Base-by-base conservation (phyloP, 2,797 vertebrate genomes). In the Propithecus deckenii region DNA sequence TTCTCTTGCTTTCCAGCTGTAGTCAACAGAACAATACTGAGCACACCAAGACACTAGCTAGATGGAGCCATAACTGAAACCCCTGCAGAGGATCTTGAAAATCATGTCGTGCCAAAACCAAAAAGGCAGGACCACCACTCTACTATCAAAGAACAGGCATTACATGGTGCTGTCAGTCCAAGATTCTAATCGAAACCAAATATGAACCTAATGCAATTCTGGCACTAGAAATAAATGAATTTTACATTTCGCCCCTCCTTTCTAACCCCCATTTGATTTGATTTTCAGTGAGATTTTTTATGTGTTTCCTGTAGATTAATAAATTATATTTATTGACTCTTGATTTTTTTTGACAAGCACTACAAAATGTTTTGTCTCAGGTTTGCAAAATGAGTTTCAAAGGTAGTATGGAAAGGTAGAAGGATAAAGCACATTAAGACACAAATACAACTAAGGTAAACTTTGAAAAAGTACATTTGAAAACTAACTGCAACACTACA, bases 111-210 rank as follows among this genome's bases (percentile, higher is more conserved):
- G 52, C 25, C n/a, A 86, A 96, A 89, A 75, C 28, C 28, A 94
- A 63, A 85, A 57, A 48, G 12, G 28, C 23, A 87, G 72, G 25
- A 71, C 55, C 20, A 86, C 23, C 23, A 88, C 2, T 8, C 12
- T 32, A 88, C 41, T 30, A 46, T 12, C 2, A 52, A 96, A 78
- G 65, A 89, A 81, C 0, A 86, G 35, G 35, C 18, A 95, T 55
- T 87, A 69, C 30, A 83, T n/a, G 18, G 22, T 78, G 28, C 32
- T 86, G 28, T 71, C 55, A 86, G 91, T 67, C 28, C n/a, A 57
- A 93, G 43, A 74, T 38, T 74, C 46, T 86, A 90, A 86, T 18
- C 90, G 8, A 95, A 97, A 95, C 20, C n/a, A 92, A 93, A 38
- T 43, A 90, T 5, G 20, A 95, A 4, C 18, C 35, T 69, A 76